phyloP scores from a whole-genome alignment of 2,888 invertebrate genomes.

The Dendrolimus houi region DNA sequence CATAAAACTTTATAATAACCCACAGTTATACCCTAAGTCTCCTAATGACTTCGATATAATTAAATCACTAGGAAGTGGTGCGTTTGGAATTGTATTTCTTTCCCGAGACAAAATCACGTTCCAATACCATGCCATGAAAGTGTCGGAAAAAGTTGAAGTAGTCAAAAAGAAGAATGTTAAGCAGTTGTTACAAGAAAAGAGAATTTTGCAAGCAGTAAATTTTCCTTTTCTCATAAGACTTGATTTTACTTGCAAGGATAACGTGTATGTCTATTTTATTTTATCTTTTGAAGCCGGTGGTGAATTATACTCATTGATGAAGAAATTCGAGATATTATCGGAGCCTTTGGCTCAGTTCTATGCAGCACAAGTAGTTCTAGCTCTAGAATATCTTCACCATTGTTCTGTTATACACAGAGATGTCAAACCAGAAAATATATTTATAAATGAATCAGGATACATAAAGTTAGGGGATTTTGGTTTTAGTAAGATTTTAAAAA shows the following conservation, averaged over 20 bases:
- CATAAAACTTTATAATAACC: conserved; percentile 18
- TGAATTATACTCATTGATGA: conserved; percentile 85
- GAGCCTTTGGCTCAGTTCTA: conserved; percentile 90
- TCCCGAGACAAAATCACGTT: conserved; percentile 77
- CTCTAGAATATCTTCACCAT: conserved; percentile 92
- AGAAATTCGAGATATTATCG: conserved; percentile 75
- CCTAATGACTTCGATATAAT: conserved; percentile 82
- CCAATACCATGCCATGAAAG: conserved; percentile 88
- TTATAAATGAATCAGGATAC: conserved; percentile 85
- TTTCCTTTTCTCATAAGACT: conserved; percentile 91
- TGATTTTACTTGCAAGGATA: conserved; percentile 89
- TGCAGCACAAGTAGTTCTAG: conserved; percentile 90
- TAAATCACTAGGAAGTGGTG: conserved; percentile 87
- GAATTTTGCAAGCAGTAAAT: conserved; percentile 85
- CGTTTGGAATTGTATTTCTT: conserved; percentile 89
- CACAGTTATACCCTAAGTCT: conserved; percentile 21
- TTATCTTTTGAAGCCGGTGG: conserved; percentile 90
- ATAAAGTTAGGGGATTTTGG: conserved; percentile 93
- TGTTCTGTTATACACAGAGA: conserved; percentile 91
- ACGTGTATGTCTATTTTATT: conserved; percentile 86
- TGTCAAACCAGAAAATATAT: conserved; percentile 92
- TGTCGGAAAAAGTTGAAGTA: conserved; percentile 87
- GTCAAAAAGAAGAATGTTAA: conserved; percentile 88
- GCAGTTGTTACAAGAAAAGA: conserved; percentile 90
- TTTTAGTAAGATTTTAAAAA: conserved; percentile 86